Evolutionary conservation across 1,140 invertebrate genomes (phyloP), one percentile per base, ranked within the genome.

Genomic region (Trissolcus basalis): DNA sequence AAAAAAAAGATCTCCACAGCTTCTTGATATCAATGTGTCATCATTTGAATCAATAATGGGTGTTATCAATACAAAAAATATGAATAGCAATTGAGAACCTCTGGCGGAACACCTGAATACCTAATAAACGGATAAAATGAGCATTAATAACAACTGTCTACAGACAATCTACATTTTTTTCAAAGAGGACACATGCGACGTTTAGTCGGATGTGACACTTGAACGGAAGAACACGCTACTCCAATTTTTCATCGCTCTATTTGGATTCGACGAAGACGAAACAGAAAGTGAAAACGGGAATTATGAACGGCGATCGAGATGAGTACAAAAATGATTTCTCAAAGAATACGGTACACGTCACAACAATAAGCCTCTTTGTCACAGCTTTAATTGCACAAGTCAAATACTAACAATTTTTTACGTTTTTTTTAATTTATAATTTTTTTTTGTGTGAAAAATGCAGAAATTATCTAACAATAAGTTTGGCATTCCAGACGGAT

Each of bases 61-160:
- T 43, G 39, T 74, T 71, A 67, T 74, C 74, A 68, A 68, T 55
- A 41, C 56, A 56, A 39, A 69, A 32, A 48, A 15, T 53, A 27
- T 33, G 16, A 47, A 59, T 49, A 27, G 45, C 55, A 61, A 64
- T 14, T 87, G 86, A 86, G 86, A 84, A 77, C 82, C 87, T 55
- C 85, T 87, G 84, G 27, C 44, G 71, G 84, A 88, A 88, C 87
- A 88, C 87, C 86, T 88, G 87, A 88, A 88, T 87, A 88, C 87
- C 88, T 87, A 87, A 87, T 86, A 87, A 88, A 88, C 82, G 87
- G 83, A 88, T 87, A 87, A 88, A 88, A 88, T 87, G 86, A 87
- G 86, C 86, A 88, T 88, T 88, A 88, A 88, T 88, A 88, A 88
- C 83, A 82, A 84, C 81, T 83, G 83, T 86, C 81, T 83, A 80